Base-by-base conservation (phyloP, 2,888 invertebrate genomes). In the Tetragonisca angustula region DNA sequence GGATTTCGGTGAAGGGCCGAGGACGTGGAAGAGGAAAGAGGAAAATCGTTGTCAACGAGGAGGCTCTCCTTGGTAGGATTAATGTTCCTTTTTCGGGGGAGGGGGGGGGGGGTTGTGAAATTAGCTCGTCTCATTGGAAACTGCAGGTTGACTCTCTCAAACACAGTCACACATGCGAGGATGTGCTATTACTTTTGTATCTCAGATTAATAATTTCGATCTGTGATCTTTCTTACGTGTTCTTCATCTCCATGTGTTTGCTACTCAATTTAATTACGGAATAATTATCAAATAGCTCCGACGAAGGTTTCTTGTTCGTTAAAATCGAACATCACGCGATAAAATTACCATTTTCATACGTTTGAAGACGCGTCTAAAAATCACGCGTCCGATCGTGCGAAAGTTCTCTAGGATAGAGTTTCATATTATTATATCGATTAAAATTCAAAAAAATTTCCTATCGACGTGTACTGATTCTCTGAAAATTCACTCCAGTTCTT, bases 1-100 rank as follows among this genome's bases (percentile, higher is more conserved):
- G 62, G 71, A 64, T 73, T 76, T 56, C 24, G 43, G 32, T 52
- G 32, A 43, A 76, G 72, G 61, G 36, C 19, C 50, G 17, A 21
- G 49, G 24, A 19, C 19, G 24, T 24, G n/a, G n/a, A n/a, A n/a
- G n/a, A n/a, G 0, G 32, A 27, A 27, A 52, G 43, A 4, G 24
- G 21, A 59, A 27, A 15, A 43, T 24, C n/a, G 15, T 43, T 19
- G 59, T 13, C 6, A 27, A 43, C 43, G 2, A 17, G 65, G 0
- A 24, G n/a, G 43, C 36, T 21, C n/a, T n/a, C 21, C 21, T 19
- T 19, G 19, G 4, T 4, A 19, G 32, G 19, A 61, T 61, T 17
- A 19, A 19, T 19, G 19, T 61, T 43, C 17, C 19, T 4, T 1
- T 27, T 27, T 27, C 17, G 61, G 9, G n/a, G n/a, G n/a, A n/a